Evolutionary conservation across 1,140 invertebrate genomes (phyloP), one percentile per base, ranked within the genome.

Genomic region (Pseudomyrmex cubaensis): DNA sequence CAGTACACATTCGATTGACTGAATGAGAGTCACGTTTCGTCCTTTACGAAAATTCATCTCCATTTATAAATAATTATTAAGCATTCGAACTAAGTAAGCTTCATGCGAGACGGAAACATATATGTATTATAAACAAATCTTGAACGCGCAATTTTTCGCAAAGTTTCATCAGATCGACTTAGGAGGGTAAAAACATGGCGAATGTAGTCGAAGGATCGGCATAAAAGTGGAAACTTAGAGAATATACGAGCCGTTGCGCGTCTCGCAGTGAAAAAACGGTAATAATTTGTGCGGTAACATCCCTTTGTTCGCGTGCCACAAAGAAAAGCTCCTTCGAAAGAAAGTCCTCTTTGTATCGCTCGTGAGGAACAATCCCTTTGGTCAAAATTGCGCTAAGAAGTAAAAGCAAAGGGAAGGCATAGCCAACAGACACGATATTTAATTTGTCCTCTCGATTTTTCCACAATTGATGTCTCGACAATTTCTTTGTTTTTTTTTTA

Each of bases 361-460:
- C 46, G 20, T 7, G 48, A 80, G n/a, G 17, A 35, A 75, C 48
- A 69, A 69, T 35, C 66, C 83, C 61, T 69, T 87, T 85, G 75
- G 69, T 72, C 52, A 35, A 59, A 67, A 74, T 35, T 61, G 20
- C 67, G 25, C 46, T 52, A 35, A 69, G 35, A 35, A 35, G 13
- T 5, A n/a, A 70, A 62, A 62, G 67, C 8, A 9, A 70, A 63
- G 56, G 61, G 84, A 82, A 20, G 20, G 20, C 57, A 15, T n/a
- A 35, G 50, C 44, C 48, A 22, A 20, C 22, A 59, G 4, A 57
- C 9, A 35, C 57, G 69, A 5, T 35, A 35, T 35, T 5, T 52
- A 82, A n/a, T 76, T 82, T 13, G 54, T 82, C 48, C 48, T 80
- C 85, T 82, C 76, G 63, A 85, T 20, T 61, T 82, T 82, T 56